phyloP scores from a whole-genome alignment of 2,888 invertebrate genomes.

The Carterocephalus palaemon region DNA sequence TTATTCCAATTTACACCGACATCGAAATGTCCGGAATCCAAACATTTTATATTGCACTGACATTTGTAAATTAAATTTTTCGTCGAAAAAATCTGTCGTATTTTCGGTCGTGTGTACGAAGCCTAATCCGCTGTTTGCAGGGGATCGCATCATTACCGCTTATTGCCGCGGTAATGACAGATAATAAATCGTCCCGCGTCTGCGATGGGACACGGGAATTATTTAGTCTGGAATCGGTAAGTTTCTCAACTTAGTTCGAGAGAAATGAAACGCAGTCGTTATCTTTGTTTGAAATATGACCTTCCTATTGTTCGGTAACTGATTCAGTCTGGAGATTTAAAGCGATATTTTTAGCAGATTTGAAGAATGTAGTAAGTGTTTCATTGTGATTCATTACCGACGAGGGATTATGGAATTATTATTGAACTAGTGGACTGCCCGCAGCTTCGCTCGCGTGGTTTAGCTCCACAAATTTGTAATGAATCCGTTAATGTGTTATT shows the following conservation, averaged over 20 bases:
- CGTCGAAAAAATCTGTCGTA: too few relatives aligned
- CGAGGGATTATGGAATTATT: too few relatives aligned
- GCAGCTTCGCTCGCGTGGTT: too few relatives aligned
- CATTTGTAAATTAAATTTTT: too few relatives aligned
- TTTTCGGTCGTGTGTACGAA: too few relatives aligned
- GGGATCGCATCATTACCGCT: conserved; percentile 56
- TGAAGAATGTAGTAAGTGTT: not conserved
- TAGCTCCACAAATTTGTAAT: too few relatives aligned
- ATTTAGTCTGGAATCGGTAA: conserved; percentile 34
- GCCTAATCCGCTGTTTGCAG: conserved; percentile 44
- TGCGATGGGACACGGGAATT: conserved; percentile 37
- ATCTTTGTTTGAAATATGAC: conserved; percentile 24
- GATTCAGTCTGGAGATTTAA: conserved; percentile 20
- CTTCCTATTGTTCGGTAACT: conserved; percentile 16
- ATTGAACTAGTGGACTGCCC: too few relatives aligned
- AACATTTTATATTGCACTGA: too few relatives aligned
- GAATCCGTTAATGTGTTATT: too few relatives aligned
- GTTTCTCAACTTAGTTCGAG: conserved; percentile 16
- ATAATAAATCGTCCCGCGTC: conserved; percentile 51
- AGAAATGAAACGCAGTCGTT: conserved; percentile 19
- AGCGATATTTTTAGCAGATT: conserved; percentile 4
- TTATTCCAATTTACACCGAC: too few relatives aligned
- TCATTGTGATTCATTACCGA: not conserved
- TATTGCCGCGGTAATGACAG: conserved; percentile 59
- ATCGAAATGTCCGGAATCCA: too few relatives aligned